These are phyloP conservation scores for Sitta carolinensis DNA, from an alignment of 2,797 vertebrate species.

Conservation along the genomic window DNA sequence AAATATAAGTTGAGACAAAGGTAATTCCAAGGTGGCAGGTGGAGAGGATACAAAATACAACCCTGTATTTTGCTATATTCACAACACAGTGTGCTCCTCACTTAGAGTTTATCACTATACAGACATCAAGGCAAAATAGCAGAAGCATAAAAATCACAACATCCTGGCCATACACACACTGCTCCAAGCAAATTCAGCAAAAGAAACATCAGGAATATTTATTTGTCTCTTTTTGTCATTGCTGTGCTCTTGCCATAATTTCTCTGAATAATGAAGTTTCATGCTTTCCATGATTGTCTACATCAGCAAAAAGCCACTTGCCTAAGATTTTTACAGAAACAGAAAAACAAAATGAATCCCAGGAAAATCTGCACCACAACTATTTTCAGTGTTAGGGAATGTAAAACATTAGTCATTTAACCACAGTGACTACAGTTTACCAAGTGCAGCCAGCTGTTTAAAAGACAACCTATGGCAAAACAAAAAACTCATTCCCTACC, in stretches of 20 bases:
- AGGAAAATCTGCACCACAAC: slow-evolving; percentile 19
- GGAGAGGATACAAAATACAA: background rate
- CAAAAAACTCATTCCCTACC: background rate
- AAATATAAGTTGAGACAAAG: background rate
- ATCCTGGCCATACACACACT: background rate
- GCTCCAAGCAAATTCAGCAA: background rate
- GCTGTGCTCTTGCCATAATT: background rate
- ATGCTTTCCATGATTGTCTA: background rate
- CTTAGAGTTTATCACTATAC: background rate
- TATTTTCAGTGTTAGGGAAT: slow-evolving; percentile 11
- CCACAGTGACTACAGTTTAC: background rate
- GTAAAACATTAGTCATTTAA: slow-evolving; percentile 34
- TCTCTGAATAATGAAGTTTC: slow-evolving; percentile 3
- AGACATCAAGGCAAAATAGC: background rate
- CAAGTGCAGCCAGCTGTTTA: background rate
- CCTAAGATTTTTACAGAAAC: slow-evolving; percentile 15
- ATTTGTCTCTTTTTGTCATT: background rate
- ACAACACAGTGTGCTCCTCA: background rate
- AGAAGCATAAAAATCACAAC: background rate
- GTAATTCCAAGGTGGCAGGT: background rate
- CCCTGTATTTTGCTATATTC: background rate
- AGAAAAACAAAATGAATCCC: slow-evolving; percentile 27
- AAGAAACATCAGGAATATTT: background rate
- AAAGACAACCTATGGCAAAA: background rate
- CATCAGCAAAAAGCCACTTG: slow-evolving; percentile 34